A percentile compares a stretch with the other conserved stretches of the same genome.
These are phyloP conservation scores for Mimumesa dahlbomi DNA, from an alignment of 2,888 invertebrate genomes.

Conservation along the genomic window DNA sequence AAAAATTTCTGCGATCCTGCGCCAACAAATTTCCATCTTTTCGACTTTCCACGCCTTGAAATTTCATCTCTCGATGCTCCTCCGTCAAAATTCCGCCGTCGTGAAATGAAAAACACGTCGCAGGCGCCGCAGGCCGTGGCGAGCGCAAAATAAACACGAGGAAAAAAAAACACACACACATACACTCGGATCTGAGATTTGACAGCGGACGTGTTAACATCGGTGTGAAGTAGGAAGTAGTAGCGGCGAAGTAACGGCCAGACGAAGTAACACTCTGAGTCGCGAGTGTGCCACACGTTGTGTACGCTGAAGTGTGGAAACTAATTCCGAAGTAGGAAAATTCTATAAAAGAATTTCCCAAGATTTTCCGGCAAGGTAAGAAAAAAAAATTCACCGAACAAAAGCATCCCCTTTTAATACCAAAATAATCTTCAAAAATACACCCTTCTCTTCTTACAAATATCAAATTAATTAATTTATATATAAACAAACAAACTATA, in stretches of 20 bases:
- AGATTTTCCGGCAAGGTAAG: slow-evolving; percentile 2
- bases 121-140: no score
- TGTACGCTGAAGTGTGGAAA: neutral
- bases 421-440: neutral
- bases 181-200: neutral
- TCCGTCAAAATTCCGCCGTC: no score
- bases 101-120: no score
- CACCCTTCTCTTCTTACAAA: no score
- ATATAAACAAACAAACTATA: neutral
- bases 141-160: neutral
- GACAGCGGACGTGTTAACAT: slow-evolving; percentile 52
- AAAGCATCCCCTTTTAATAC: neutral
- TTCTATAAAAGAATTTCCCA: neutral
- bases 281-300: slow-evolving; percentile 20
- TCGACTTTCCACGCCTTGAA: no score
- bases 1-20: no score
- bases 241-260: slow-evolving; percentile 20
- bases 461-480: neutral
- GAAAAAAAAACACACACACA: no score
- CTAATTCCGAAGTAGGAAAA: no score
- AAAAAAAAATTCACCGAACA: neutral
- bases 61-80: no score
- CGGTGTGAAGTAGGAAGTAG: slow-evolving; percentile 34
- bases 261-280: slow-evolving; percentile 22
- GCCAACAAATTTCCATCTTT: no score